Evolutionary conservation across 2,797 vertebrate species (phyloP), one percentile per base, ranked within the genome.

Genomic region (Sebastiscus albofasciatus): DNA sequence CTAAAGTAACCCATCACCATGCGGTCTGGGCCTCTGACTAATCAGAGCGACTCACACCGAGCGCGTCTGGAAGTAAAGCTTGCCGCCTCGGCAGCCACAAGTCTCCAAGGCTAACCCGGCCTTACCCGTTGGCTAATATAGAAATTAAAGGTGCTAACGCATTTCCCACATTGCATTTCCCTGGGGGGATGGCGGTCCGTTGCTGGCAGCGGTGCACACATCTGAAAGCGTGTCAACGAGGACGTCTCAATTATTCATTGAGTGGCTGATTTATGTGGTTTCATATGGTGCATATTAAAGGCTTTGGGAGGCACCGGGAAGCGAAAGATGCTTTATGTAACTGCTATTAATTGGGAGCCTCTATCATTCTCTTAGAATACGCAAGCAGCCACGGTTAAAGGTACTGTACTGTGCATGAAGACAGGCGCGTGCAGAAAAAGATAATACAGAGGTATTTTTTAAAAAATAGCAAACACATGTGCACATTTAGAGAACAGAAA

Each of bases 171-270:
- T 24, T 77, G 62, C 65, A 39, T 71, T 73, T 86, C 78, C 85
- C 83, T 31, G 6, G 6, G 68, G 58, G 77, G 59, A 61, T 3
- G 31, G 64, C 66, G 26, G 77, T 68, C 79, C 67, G 61, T 31
- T 39, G 80, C 67, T 77, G 74, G 87, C 80, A 68, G 71, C 24
- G 8, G 67, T 46, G 74, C 87, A 77, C 75, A 78, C 68, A 60
- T 85, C 66, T 75, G 64, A 88, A 80, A 72, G 69, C 54, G 74
- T 86, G 89, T 89, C 88, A 87, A 67, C 20, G 64, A 88, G 79
- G 77, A 87, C 39, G 9, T 78, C 84, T 94, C 85, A 91, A 93
- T 93, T 90, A 94, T 94, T 93, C 81, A 94, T 85, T 14, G 65
- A 72, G 77, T 1, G 26, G 78, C 66, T 88, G 87, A 92, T 93